These are phyloP conservation scores for Physeter macrocephalus DNA, from an alignment of 2,113 vertebrate genomes.

Conservation along the genomic window DNA sequence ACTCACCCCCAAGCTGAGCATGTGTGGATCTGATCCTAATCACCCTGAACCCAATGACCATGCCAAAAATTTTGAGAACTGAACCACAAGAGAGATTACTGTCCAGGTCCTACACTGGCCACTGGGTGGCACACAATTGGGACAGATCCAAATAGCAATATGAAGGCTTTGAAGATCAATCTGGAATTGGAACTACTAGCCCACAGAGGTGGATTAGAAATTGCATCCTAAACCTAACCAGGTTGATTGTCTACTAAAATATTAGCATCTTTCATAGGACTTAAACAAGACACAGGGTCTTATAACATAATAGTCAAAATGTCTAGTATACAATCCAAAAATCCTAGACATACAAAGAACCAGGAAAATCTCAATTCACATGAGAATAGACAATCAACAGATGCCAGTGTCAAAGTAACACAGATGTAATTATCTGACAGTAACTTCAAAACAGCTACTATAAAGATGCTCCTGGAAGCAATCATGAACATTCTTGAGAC, in stretches of 20 bases:
- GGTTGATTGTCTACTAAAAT: background rate
- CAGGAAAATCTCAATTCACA: conserved; percentile 25
- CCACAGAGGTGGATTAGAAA: background rate
- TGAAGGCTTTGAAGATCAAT: background rate
- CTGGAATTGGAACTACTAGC: background rate
- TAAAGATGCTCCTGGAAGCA: background rate
- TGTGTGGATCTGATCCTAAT: background rate
- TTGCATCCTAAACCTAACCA: background rate
- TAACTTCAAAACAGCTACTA: conserved; percentile 10
- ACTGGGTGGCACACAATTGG: background rate
- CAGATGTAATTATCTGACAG: conserved; percentile 23
- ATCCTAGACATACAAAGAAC: background rate
- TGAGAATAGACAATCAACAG: conserved; percentile 14
- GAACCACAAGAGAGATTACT: background rate
- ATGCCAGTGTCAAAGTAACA: conserved; percentile 16
- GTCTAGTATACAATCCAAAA: background rate
- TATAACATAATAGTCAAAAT: background rate
- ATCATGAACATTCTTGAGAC: conserved; percentile 24
- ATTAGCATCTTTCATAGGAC: background rate
- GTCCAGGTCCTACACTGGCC: background rate
- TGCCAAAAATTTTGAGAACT: background rate
- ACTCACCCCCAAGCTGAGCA: background rate
- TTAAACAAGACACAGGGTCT: background rate
- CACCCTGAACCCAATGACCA: background rate
- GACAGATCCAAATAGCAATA: background rate